These are phyloP conservation scores for Magallana nippona DNA, from an alignment of 2,888 invertebrate genomes.

Conservation along the genomic window DNA sequence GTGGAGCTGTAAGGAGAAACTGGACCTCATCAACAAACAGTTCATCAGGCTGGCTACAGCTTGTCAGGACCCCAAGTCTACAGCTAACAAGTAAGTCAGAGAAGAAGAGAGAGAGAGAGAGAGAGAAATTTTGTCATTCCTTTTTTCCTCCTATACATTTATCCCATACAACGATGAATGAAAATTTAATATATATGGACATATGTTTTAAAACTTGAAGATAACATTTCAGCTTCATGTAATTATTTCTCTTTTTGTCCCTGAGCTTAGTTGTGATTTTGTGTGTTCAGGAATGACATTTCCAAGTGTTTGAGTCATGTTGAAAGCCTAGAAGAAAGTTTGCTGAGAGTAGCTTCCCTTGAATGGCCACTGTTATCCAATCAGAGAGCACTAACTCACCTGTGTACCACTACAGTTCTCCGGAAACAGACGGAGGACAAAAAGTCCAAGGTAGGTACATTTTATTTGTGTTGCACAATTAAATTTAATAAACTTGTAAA, in stretches of 20 bases:
- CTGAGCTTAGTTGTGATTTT: not conserved
- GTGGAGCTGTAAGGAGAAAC: slow-evolving; percentile 65
- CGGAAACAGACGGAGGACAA: slow-evolving; percentile 70
- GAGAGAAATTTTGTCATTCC: no score
- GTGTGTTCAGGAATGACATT: slow-evolving; percentile 63
- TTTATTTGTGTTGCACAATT: not conserved
- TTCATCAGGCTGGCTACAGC: slow-evolving; percentile 66
- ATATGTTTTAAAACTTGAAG: no score
- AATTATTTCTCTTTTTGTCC: no score
- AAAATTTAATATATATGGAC: no score
- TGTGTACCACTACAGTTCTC: slow-evolving; percentile 63
- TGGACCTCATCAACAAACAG: slow-evolving; percentile 64
- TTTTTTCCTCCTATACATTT: no score
- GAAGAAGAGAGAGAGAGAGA: slow-evolving; percentile 1
- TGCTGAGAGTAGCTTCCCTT: slow-evolving; percentile 72
- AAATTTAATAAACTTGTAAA: not conserved
- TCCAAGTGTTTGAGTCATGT: slow-evolving; percentile 64
- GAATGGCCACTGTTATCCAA: slow-evolving; percentile 76
- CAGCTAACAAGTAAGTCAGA: slow-evolving; percentile 67
- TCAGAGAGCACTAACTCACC: slow-evolving; percentile 61
- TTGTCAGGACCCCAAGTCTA: slow-evolving; percentile 62
- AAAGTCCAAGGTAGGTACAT: slow-evolving; percentile 59
- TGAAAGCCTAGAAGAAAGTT: slow-evolving; percentile 66
- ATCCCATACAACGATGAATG: no score
- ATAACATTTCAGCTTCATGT: no score